Conservation (phyloP, 1,140 invertebrate genomes). For the Drosophila nikananu region DNA sequence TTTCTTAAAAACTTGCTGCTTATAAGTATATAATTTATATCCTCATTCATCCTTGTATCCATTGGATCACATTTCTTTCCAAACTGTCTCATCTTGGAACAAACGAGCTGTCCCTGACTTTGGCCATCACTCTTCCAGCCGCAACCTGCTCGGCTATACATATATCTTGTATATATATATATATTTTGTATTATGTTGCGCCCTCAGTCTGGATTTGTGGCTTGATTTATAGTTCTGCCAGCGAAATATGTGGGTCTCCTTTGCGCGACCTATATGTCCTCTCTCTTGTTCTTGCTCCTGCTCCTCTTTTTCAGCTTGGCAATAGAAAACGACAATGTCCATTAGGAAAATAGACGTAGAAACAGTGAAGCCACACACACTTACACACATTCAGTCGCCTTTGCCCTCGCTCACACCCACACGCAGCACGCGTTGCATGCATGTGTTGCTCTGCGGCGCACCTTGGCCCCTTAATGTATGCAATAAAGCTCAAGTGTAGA, state of each 20-base stretch:
- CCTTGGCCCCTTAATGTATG: constrained; percentile 82
- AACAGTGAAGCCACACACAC: constrained; percentile 24
- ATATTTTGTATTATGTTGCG: constrained; percentile 26
- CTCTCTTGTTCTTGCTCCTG: not conserved
- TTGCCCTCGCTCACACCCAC: constrained; percentile 29
- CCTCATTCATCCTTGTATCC: constrained; percentile 1
- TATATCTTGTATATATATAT: constrained; percentile 13
- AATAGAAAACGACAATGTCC: constrained; percentile 70
- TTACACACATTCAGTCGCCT: not conserved
- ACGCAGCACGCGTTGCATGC: constrained; percentile 37
- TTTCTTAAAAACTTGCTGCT: not conserved
- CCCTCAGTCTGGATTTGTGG: constrained; percentile 55
- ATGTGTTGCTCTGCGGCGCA: constrained; percentile 70
- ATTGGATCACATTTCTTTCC: constrained; percentile 18
- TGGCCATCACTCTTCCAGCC: constrained; percentile 42
- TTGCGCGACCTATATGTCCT: constrained; percentile 11
- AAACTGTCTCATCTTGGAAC: constrained; percentile 33
- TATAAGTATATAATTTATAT: constrained; percentile 6
- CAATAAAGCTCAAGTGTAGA: constrained; percentile 82
- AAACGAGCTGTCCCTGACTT: constrained; percentile 48
- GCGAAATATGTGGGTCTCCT: constrained; percentile 16
- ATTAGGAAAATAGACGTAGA: constrained; percentile 72
- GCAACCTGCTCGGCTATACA: constrained; percentile 9
- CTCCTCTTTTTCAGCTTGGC: constrained; percentile 6
- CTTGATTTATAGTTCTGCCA: constrained; percentile 66